These are phyloP conservation scores for Nycticebus coucang DNA, from an alignment of 2,113 vertebrate species.

Conservation along the genomic window DNA sequence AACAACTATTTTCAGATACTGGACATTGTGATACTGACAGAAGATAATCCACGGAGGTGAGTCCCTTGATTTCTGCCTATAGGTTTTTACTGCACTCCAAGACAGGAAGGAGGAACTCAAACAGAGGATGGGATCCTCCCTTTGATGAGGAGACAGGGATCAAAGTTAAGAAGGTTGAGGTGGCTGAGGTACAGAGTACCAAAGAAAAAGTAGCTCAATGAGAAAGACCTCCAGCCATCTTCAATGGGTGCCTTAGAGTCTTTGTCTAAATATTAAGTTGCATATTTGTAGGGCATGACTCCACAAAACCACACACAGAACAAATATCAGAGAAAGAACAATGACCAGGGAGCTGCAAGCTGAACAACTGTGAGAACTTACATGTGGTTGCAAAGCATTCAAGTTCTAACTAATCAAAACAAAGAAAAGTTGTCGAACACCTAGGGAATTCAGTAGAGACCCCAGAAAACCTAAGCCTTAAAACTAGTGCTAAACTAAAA, in stretches of 20 bases:
- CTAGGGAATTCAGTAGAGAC: background rate
- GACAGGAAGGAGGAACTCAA: background rate
- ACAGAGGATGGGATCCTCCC: background rate
- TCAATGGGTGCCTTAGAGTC: background rate
- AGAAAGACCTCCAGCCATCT: background rate
- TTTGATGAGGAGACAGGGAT: background rate
- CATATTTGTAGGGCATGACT: background rate
- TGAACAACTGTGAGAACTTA: background rate
- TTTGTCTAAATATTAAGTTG: background rate
- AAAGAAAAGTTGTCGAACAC: background rate
- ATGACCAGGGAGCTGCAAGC: background rate
- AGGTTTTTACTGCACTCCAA: background rate
- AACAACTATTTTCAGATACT: background rate
- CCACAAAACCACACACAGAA: background rate
- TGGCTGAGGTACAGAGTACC: background rate
- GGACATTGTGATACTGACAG: background rate
- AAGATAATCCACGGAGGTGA: background rate
- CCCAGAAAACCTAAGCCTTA: background rate
- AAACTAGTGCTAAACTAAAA: background rate
- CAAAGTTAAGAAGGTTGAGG: background rate
- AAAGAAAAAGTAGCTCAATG: background rate
- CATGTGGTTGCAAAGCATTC: background rate
- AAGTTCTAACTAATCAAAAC: background rate
- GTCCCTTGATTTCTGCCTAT: background rate
- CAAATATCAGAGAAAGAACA: background rate